phyloP scores from a whole-genome alignment of 2,797 vertebrate genomes.

The Pseudochromis fuscus region DNA sequence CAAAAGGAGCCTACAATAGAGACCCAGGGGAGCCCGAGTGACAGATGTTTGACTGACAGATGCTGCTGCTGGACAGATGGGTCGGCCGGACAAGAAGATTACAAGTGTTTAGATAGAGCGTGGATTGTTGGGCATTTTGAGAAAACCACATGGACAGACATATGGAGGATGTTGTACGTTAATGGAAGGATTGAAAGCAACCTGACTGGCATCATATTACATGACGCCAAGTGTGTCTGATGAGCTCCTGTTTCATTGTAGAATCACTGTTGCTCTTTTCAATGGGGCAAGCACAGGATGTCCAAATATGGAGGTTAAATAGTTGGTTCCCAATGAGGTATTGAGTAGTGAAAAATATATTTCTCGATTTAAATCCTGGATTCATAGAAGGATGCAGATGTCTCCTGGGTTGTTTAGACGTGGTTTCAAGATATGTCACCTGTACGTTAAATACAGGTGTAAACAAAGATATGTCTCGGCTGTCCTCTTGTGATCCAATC shows the following conservation, averaged over 20 bases:
- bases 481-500: no score
- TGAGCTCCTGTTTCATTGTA: not conserved
- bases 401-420: no score
- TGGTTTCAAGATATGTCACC: no score
- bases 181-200: slow-evolving; percentile 24
- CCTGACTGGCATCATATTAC: no score
- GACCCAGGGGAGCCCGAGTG: slow-evolving; percentile 12
- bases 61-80: slow-evolving; percentile 55
- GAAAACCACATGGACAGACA: slow-evolving; percentile 42
- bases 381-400: not conserved
- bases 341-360: no score
- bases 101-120: slow-evolving; percentile 24
- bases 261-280: slow-evolving; percentile 13
- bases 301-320: no score
- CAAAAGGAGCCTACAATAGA: slow-evolving; percentile 40
- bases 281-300: not conserved
- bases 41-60: slow-evolving; percentile 65
- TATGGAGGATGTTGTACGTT: slow-evolving; percentile 38
- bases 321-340: no score
- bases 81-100: slow-evolving; percentile 26
- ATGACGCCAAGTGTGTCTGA: not conserved
- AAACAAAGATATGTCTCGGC: not conserved
- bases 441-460: no score
- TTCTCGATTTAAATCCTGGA: not conserved
- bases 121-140: slow-evolving; percentile 9